Percentiles rank a stretch among this genome's conserved stretches.
Evolutionary conservation across 2,797 vertebrate genomes (phyloP).

Genomic region (Chromis chromis): DNA sequence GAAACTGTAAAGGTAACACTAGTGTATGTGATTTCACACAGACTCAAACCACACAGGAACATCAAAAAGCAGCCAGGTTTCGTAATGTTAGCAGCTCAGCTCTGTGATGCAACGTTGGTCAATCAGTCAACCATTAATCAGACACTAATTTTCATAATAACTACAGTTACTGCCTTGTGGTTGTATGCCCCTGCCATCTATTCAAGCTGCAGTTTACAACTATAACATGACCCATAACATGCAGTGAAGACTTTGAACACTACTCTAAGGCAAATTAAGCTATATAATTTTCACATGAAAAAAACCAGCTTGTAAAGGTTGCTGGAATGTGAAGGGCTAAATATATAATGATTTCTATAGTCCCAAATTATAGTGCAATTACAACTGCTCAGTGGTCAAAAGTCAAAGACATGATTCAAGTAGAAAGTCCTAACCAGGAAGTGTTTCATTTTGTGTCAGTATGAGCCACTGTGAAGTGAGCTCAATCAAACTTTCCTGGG

Average conservation of each 20-base stretch:
- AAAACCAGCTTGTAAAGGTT: background rate
- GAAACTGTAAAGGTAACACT: no score
- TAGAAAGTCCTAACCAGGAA: background rate
- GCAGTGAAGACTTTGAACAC: no score
- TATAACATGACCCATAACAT: no score
- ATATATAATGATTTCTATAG: background rate
- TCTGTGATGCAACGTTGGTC: no score
- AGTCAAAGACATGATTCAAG: background rate
- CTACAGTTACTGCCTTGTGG: no score
- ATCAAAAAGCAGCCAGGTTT: background rate
- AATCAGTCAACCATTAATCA: no score
- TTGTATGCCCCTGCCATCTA: no score
- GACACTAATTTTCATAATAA: no score
- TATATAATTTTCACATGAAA: background rate
- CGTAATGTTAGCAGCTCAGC: no score
- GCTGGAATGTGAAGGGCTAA: background rate
- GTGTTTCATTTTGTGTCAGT: background rate
- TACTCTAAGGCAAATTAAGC: no score
- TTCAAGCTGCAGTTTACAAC: no score
- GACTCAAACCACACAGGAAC: background rate
- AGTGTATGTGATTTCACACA: background rate
- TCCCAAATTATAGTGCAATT: conserved; percentile 4
- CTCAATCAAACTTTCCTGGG: background rate
- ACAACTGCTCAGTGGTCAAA: conserved; percentile 10
- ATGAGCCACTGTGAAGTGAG: background rate